Percentiles rank a stretch among this genome's conserved stretches.
Evolutionary conservation across 2,113 vertebrate species (phyloP).

Genomic region (Holacanthus passer): DNA sequence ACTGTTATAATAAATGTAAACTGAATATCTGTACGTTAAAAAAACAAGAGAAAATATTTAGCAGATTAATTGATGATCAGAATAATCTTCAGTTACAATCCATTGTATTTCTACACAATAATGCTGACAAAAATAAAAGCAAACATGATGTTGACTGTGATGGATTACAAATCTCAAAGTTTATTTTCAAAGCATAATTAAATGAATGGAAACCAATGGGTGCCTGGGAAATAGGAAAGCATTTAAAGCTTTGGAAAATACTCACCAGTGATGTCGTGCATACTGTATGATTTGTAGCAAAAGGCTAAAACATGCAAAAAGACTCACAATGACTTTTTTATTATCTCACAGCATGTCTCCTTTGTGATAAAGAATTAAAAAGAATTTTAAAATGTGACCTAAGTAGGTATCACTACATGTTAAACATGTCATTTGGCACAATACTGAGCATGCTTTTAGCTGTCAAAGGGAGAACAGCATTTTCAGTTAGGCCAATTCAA

Average conservation of each 20-base stretch:
- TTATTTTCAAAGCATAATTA: not conserved
- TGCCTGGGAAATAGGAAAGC: not conserved
- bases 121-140: constrained; percentile 8
- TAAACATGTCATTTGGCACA: not conserved
- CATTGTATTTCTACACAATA: not conserved
- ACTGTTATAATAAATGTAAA: not conserved
- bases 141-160: not conserved
- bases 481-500: constrained; percentile 16
- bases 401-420: not conserved
- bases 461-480: not conserved
- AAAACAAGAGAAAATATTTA: not conserved
- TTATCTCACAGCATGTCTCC: not conserved
- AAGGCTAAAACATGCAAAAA: constrained; percentile 12
- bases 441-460: not conserved
- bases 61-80: not conserved
- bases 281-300: not conserved
- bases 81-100: not conserved
- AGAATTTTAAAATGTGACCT: not conserved
- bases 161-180: not conserved
- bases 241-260: not conserved
- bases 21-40: not conserved
- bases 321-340: not conserved
- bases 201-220: not conserved
- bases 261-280: not conserved
- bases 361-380: not conserved